These are phyloP conservation scores for Amphipyra tragopoginis DNA, from an alignment of 2,888 invertebrate genomes.

Conservation along the genomic window DNA sequence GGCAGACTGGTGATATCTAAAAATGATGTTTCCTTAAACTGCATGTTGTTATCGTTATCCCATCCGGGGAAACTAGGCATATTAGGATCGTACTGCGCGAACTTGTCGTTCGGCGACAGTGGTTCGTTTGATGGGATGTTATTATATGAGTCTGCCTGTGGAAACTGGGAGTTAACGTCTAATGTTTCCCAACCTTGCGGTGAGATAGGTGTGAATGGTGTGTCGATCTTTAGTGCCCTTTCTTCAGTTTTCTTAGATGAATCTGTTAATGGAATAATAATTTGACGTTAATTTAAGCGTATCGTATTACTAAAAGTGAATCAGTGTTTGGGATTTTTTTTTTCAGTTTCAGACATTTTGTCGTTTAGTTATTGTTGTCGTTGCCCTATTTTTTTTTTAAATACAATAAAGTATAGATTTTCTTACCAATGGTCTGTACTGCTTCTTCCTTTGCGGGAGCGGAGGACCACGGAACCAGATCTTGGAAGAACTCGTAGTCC, in stretches of 20 bases:
- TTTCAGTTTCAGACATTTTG: too few relatives aligned
- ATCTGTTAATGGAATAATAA: conserved; percentile 66
- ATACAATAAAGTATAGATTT: not conserved
- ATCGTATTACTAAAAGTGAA: too few relatives aligned
- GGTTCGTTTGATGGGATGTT: conserved; percentile 72
- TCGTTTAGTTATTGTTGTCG: too few relatives aligned
- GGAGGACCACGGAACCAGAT: conserved; percentile 91
- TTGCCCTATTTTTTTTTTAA: too few relatives aligned
- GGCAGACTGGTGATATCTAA: conserved; percentile 81
- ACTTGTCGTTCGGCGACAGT: conserved; percentile 75
- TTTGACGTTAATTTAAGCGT: not conserved
- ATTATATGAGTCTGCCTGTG: conserved; percentile 75
- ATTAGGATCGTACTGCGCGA: conserved; percentile 68
- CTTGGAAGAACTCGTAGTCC: conserved; percentile 93
- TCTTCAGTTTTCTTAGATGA: conserved; percentile 74
- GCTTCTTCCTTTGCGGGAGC: conserved; percentile 86
- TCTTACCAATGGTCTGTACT: conserved; percentile 86
- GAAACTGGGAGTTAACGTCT: conserved; percentile 79
- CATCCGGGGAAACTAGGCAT: conserved; percentile 62
- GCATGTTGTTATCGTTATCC: conserved; percentile 63
- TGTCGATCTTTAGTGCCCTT: conserved; percentile 83
- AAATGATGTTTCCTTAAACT: conserved; percentile 74
- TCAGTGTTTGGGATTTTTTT: too few relatives aligned
- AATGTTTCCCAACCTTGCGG: conserved; percentile 82
- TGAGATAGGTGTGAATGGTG: conserved; percentile 83